These are phyloP conservation scores for Drosophila ustulata DNA, from an alignment of 2,888 invertebrate species.

Conservation along the genomic window DNA sequence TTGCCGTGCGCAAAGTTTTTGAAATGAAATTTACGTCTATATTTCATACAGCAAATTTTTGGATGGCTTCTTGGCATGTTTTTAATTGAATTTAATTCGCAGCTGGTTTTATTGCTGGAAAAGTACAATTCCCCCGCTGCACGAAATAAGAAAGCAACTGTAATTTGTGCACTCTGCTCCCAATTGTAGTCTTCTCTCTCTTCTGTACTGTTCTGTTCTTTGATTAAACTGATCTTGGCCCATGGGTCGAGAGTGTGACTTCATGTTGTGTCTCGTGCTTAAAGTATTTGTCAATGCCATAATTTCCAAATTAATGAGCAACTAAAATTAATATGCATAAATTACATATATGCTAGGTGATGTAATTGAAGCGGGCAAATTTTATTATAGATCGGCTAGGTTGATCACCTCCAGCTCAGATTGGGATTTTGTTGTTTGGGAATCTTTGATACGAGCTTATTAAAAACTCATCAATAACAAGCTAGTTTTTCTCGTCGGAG, in stretches of 20 bases:
- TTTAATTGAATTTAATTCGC: constrained; percentile 64
- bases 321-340: constrained; percentile 10
- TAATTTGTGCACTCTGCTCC: constrained; percentile 24
- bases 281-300: constrained; percentile 8
- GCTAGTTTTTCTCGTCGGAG: neutral
- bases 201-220: neutral
- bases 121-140: constrained; percentile 5
- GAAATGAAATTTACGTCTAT: constrained; percentile 42
- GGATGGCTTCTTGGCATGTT: constrained; percentile 48
- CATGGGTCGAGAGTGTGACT: constrained; percentile 31
- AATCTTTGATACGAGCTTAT: constrained; percentile 1
- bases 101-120: constrained; percentile 8
- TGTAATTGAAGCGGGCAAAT: neutral
- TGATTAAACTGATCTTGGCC: constrained; percentile 58
- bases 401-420: constrained; percentile 1
- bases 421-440: neutral
- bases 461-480: constrained; percentile 12
- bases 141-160: constrained; percentile 38
- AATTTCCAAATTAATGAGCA: constrained; percentile 14
- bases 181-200: neutral
- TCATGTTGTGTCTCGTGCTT: constrained; percentile 24
- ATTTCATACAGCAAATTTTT: constrained; percentile 50
- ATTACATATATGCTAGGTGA: neutral
- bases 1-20: constrained; percentile 58
- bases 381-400: neutral